phyloP scores from a whole-genome alignment of 2,797 vertebrate genomes.

The Periophthalmus magnuspinnatus region DNA sequence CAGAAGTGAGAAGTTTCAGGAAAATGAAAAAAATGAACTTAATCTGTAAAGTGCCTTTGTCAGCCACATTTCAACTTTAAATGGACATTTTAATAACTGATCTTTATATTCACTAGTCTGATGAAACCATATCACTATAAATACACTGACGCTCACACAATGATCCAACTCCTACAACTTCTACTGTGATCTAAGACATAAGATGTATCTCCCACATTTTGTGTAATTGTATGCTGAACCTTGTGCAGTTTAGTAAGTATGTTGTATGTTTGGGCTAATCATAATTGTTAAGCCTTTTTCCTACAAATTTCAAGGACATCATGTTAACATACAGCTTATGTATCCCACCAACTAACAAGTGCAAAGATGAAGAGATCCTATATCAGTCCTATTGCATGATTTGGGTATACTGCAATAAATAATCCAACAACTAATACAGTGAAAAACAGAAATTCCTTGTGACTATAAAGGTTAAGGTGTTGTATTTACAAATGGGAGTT shows the following conservation, averaged over 20 bases:
- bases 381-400: background rate
- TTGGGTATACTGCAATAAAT: background rate
- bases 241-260: background rate
- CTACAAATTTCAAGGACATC: background rate
- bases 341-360: background rate
- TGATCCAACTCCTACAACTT: background rate
- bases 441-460: conserved; percentile 18
- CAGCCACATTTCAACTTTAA: conserved; percentile 18
- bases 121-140: background rate
- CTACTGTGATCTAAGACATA: background rate
- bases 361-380: background rate
- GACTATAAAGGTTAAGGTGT: conserved; percentile 40
- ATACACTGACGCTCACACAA: background rate
- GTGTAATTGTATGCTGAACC: too few species aligned
- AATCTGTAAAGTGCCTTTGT: conserved; percentile 61
- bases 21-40: conserved; percentile 69
- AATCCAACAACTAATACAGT: background rate
- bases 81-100: conserved; percentile 6
- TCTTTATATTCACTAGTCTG: background rate
- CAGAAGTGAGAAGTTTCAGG: conserved; percentile 86
- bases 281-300: background rate
- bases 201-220: too few species aligned
- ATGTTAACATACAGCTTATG: background rate
- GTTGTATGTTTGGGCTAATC: background rate
- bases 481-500: conserved; percentile 30